Conservation (phyloP, 2,113 vertebrate species). For the Pelusios castaneus region DNA sequence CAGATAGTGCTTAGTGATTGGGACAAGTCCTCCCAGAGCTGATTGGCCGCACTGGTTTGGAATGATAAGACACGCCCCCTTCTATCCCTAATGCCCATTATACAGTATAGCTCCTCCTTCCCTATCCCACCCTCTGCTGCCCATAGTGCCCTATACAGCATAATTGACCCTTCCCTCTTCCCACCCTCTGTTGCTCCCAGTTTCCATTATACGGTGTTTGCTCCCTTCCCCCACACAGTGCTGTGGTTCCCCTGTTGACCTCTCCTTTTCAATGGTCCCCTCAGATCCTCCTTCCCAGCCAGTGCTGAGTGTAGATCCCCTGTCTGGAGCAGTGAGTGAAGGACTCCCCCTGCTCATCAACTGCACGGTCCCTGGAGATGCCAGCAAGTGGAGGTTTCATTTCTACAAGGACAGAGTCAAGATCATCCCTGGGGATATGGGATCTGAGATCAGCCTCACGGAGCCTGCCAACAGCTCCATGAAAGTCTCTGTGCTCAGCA, state of each 20-base stretch:
- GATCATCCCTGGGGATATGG: neutral
- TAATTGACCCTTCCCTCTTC: too few relatives aligned
- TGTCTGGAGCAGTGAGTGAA: fast-evolving
- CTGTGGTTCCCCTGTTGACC: neutral
- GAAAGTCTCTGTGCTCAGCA: neutral
- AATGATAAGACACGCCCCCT: too few relatives aligned
- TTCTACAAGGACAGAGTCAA: neutral
- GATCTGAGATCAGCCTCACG: neutral
- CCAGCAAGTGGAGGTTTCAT: neutral
- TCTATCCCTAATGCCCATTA: too few relatives aligned
- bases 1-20: too few relatives aligned
- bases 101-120: too few relatives aligned
- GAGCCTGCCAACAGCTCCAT: neutral
- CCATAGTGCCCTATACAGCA: too few relatives aligned
- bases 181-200: too few relatives aligned
- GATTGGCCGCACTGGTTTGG: too few relatives aligned
- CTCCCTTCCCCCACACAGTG: too few relatives aligned
- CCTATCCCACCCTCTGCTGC: too few relatives aligned
- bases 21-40: too few relatives aligned
- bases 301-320: neutral
- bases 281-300: neutral
- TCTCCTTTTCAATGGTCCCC: neutral
- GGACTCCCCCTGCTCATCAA: neutral
- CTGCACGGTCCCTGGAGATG: fast-evolving
- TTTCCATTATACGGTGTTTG: too few relatives aligned